Evolutionary conservation across 2,888 invertebrate genomes (phyloP).

Genomic region (Hartigia nigra): DNA sequence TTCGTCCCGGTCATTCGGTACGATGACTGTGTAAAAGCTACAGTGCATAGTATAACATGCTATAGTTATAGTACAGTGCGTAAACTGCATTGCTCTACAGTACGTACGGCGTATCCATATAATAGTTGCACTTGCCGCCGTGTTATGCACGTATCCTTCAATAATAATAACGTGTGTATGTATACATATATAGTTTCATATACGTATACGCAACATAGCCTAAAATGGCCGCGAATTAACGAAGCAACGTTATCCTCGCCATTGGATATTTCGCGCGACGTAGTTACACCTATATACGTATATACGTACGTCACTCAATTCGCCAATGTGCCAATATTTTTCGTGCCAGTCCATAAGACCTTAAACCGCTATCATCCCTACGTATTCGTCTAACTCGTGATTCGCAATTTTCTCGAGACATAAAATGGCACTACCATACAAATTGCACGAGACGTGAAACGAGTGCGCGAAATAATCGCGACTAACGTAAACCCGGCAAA

Average conservation of each 20-base stretch:
- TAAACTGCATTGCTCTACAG: neutral
- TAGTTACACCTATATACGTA: neutral
- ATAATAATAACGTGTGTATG: neutral
- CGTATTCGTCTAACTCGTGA: neutral
- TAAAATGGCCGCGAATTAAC: neutral
- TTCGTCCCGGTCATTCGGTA: neutral
- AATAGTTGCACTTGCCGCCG: neutral
- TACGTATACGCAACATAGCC: neutral
- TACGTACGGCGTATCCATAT: neutral
- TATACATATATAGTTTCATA: neutral
- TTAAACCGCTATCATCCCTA: neutral
- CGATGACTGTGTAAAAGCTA: neutral
- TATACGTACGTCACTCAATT: neutral
- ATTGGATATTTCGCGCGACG: neutral
- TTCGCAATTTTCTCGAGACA: neutral
- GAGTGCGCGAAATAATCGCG: neutral
- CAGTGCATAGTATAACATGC: neutral
- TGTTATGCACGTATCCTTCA: neutral
- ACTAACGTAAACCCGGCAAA: neutral
- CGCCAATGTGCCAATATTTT: too few species aligned
- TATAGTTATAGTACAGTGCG: neutral
- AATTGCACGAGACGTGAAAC: neutral
- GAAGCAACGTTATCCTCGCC: neutral
- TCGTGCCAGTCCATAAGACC: too few species aligned
- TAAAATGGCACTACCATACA: neutral